Conservation (phyloP, 2,113 vertebrate species). For the Fukomys damarensis region DNA sequence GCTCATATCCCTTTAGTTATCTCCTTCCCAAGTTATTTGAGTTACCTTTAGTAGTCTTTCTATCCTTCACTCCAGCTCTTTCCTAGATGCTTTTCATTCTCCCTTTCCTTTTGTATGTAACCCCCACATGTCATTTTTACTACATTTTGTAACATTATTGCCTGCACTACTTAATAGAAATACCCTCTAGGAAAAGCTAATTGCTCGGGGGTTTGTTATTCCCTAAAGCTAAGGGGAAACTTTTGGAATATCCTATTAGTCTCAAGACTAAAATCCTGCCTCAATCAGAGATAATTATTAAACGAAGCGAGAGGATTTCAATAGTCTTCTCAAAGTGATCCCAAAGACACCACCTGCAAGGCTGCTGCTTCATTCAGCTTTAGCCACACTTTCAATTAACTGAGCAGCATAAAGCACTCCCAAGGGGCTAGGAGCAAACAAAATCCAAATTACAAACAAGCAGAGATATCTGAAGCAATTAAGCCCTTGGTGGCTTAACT, state of each 20-base stretch:
- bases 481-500: constrained; percentile 69
- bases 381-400: constrained; percentile 85
- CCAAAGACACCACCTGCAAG: constrained; percentile 71
- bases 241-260: constrained; percentile 78
- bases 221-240: constrained; percentile 72
- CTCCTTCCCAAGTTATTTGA: not conserved
- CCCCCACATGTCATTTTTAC: not conserved
- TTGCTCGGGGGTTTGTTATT: constrained; percentile 78
- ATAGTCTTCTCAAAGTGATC: constrained; percentile 80
- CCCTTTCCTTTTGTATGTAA: not conserved
- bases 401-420: constrained; percentile 75
- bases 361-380: constrained; percentile 73
- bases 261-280: constrained; percentile 76
- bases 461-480: constrained; percentile 75
- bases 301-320: constrained; percentile 83
- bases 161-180: constrained; percentile 77
- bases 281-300: constrained; percentile 83
- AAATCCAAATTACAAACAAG: constrained; percentile 79
- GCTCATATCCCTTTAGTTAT: not conserved
- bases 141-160: not conserved
- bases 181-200: constrained; percentile 80
- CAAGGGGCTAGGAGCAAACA: constrained; percentile 61
- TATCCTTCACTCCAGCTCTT: constrained; percentile 13
- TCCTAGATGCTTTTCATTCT: not conserved
- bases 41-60: not conserved